phyloP scores from a whole-genome alignment of 2,113 vertebrate genomes.

The Aramus guarauna region DNA sequence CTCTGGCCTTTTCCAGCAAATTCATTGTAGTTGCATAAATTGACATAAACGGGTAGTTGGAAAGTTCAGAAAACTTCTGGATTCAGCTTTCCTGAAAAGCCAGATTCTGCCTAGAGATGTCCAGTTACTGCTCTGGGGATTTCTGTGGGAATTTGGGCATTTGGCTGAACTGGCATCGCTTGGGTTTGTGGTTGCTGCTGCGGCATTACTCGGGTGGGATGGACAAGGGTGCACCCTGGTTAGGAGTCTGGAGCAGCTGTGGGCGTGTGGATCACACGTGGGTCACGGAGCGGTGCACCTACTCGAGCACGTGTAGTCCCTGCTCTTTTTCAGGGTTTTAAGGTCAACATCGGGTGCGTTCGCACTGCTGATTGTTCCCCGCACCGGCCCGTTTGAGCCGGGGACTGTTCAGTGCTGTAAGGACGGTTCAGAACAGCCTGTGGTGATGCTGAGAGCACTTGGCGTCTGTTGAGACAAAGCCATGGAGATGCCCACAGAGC shows the following conservation, averaged over 20 bases:
- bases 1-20: neutral
- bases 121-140: neutral
- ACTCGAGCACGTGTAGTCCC: neutral
- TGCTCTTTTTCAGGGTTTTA: neutral
- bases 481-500: neutral
- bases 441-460: neutral
- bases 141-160: neutral
- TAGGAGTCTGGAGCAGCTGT: neutral
- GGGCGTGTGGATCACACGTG: fast-evolving
- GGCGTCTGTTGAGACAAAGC: neutral
- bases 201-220: fast-evolving
- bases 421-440: neutral
- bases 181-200: neutral
- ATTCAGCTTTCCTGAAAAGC: neutral
- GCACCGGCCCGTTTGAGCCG: neutral
- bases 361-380: neutral
- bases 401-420: neutral
- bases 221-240: neutral
- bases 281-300: no score
- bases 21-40: neutral
- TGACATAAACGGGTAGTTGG: neutral
- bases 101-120: neutral
- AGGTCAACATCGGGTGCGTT: neutral
- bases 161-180: neutral
- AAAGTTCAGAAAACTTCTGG: neutral